phyloP scores from a whole-genome alignment of 1,140 invertebrate species.

The Hirudo medicinalis region DNA sequence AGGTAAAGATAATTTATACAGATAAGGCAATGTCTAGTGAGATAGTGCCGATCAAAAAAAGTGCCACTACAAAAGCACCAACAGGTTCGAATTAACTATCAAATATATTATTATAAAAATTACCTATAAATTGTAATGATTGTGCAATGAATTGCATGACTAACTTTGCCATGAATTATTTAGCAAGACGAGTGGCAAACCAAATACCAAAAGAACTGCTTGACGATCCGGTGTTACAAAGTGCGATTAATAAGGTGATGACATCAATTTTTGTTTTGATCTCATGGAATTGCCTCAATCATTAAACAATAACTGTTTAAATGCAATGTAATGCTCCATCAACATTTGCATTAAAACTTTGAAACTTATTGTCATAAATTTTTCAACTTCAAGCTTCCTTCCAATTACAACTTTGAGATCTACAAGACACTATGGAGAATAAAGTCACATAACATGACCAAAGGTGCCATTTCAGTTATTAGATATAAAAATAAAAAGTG shows the following conservation, averaged over 20 bases:
- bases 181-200: slow-evolving; percentile 18
- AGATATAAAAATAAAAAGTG: no score
- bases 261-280: background rate
- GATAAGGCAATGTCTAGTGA: no score
- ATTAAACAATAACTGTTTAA: no score
- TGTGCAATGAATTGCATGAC: background rate
- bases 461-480: slow-evolving; percentile 29
- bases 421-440: slow-evolving; percentile 96
- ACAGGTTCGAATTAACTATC: background rate
- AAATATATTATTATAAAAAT: background rate
- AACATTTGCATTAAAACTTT: no score
- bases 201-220: slow-evolving; percentile 65
- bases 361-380: no score
- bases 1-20: no score
- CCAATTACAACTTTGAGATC: slow-evolving; percentile 98
- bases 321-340: no score
- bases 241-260: slow-evolving; percentile 45
- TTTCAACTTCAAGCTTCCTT: slow-evolving; percentile 50
- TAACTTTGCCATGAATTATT: background rate
- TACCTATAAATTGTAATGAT: background rate
- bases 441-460: slow-evolving; percentile 60
- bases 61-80: background rate
- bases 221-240: slow-evolving; percentile 60
- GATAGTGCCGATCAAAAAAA: background rate
- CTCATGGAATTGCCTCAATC: background rate